Conservation (phyloP, 92 coral and sea anemone genomes). For the Chrysogorgia sp. region DNA sequence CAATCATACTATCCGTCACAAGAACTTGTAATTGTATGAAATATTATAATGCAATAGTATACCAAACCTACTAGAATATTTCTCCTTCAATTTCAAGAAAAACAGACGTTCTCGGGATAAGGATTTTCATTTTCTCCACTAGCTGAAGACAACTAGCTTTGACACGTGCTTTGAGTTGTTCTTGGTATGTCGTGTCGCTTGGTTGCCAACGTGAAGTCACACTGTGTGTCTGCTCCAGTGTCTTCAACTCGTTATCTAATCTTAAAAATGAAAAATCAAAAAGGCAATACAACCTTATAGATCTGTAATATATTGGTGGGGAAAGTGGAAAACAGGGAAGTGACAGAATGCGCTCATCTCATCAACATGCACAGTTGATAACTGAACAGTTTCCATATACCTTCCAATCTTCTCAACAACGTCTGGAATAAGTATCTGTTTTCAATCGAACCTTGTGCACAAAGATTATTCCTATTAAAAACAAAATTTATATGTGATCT, state of each 20-base stretch:
- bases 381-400: neutral
- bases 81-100: slow-evolving; percentile 19
- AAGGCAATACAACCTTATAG: too few relatives aligned
- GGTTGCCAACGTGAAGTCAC: slow-evolving; percentile 16
- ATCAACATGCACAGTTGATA: neutral
- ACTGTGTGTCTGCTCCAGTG: neutral
- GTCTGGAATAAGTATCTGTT: neutral
- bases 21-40: neutral
- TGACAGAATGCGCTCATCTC: neutral
- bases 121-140: neutral
- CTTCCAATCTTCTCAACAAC: neutral
- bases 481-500: neutral
- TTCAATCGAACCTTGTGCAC: neutral
- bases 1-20: neutral
- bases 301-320: too few relatives aligned
- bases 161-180: neutral
- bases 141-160: neutral
- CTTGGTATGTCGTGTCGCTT: neutral
- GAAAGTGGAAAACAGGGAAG: neutral
- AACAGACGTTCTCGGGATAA: slow-evolving; percentile 6
- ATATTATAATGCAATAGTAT: neutral
- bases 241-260: slow-evolving; percentile 8
- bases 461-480: neutral
- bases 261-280: too few relatives aligned
- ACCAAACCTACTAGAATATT: slow-evolving; percentile 17